phyloP scores from a whole-genome alignment of 2,888 invertebrate genomes.

The Yponomeuta cagnagella region DNA sequence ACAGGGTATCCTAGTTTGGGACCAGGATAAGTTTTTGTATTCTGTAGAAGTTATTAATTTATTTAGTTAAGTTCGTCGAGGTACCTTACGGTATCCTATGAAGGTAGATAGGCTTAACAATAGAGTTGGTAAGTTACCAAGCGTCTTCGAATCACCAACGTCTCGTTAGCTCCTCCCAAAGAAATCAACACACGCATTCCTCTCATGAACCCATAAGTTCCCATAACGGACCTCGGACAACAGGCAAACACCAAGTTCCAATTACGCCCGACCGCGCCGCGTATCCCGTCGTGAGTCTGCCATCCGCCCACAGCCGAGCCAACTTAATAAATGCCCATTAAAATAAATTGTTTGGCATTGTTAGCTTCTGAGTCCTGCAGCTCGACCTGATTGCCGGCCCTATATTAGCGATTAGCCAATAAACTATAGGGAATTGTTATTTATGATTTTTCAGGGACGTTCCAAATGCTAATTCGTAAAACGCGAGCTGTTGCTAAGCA shows the following conservation, averaged over 20 bases:
- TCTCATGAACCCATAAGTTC: background rate
- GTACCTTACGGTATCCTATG: too few relatives aligned
- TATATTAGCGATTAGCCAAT: slow-evolving; percentile 23
- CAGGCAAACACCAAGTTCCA: background rate
- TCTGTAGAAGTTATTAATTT: too few relatives aligned
- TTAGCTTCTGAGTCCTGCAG: slow-evolving; percentile 23
- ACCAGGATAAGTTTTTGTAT: too few relatives aligned
- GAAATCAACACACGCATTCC: too few relatives aligned
- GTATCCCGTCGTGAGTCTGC: background rate
- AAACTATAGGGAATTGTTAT: slow-evolving; percentile 17
- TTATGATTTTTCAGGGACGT: background rate
- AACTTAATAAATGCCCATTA: slow-evolving; percentile 26
- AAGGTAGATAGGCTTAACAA: too few relatives aligned
- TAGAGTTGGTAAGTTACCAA: too few relatives aligned
- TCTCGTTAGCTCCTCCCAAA: too few relatives aligned
- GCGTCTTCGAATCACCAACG: too few relatives aligned
- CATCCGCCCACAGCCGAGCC: slow-evolving; percentile 14
- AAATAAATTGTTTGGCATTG: slow-evolving; percentile 26
- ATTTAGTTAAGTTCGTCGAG: too few relatives aligned
- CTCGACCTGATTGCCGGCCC: slow-evolving; percentile 16
- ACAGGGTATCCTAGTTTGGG: too few relatives aligned
- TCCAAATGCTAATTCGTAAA: slow-evolving; percentile 1
- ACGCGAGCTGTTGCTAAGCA: background rate
- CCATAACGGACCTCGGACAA: background rate
- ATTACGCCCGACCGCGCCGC: background rate